phyloP scores from a whole-genome alignment of 2,113 vertebrate genomes.

The Mormoops blainvillei region DNA sequence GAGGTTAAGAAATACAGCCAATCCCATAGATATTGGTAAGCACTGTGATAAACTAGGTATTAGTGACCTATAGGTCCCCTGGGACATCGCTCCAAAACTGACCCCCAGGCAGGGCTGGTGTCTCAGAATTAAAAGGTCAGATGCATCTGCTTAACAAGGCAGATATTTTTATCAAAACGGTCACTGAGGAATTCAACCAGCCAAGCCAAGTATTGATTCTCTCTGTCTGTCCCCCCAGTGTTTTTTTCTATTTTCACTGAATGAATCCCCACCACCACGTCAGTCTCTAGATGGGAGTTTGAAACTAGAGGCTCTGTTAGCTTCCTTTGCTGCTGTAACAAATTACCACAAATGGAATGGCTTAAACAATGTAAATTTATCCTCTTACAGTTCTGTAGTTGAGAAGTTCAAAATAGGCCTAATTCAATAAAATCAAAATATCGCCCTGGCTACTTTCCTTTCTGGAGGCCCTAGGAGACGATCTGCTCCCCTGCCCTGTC shows the following conservation, averaged over 20 bases:
- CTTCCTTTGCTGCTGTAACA: neutral
- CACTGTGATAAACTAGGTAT: neutral
- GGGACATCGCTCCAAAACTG: neutral
- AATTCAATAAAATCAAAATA: neutral
- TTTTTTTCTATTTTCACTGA: neutral
- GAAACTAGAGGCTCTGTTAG: neutral
- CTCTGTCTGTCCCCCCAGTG: neutral
- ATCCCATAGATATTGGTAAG: neutral
- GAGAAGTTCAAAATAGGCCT: neutral
- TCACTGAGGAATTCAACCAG: neutral
- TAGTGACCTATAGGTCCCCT: neutral
- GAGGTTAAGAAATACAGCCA: neutral
- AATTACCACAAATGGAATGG: neutral
- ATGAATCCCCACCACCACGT: neutral
- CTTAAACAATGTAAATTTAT: neutral
- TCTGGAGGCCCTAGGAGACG: neutral
- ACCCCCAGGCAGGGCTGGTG: neutral
- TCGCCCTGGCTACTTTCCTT: neutral
- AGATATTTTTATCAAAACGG: neutral
- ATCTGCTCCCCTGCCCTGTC: neutral
- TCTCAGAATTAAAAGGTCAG: conserved; percentile 8
- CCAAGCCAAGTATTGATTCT: neutral
- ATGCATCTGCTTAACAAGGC: neutral
- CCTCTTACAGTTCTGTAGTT: neutral
- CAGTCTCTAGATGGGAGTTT: neutral